Evolutionary conservation across 2,797 vertebrate genomes (phyloP).

Genomic region (Gymnothorax javanicus): DNA sequence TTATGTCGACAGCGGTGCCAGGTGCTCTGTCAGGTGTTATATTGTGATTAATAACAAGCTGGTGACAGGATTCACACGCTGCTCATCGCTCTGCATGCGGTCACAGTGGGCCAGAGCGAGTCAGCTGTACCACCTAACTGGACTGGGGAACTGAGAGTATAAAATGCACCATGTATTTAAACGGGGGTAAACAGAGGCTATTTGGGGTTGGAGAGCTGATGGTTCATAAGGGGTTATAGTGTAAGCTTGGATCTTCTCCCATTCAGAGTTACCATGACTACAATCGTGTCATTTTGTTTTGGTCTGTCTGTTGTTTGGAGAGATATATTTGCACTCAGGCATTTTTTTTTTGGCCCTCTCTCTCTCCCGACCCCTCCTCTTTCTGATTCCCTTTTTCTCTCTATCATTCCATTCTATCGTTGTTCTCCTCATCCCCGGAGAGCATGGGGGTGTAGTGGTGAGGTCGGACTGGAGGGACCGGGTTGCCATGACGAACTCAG

Average conservation of each 20-base stretch:
- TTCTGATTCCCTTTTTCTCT: not conserved
- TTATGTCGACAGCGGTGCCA: not conserved
- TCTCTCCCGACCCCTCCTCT: not conserved
- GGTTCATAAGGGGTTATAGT: conserved; percentile 47
- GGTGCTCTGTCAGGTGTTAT: not conserved
- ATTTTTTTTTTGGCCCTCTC: not conserved
- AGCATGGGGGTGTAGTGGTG: not conserved
- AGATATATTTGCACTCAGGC: conserved; percentile 1
- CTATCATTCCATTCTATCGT: not conserved
- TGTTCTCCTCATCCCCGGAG: not conserved
- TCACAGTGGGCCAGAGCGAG: not conserved
- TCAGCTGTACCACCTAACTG: not conserved
- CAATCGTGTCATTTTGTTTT: conserved; percentile 43
- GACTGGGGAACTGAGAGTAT: not conserved
- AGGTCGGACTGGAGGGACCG: not conserved
- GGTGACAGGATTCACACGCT: not conserved
- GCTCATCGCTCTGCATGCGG: not conserved
- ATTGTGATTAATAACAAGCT: not conserved
- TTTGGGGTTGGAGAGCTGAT: conserved; percentile 11
- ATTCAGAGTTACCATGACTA: conserved; percentile 32
- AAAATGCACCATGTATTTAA: not conserved
- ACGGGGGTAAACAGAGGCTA: not conserved
- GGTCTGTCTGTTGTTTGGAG: conserved; percentile 27
- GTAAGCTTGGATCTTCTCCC: conserved; percentile 44
- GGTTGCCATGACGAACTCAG: conserved; percentile 17